Evolutionary conservation across 2,888 invertebrate genomes (phyloP).

Genomic region (Theretra japonica): DNA sequence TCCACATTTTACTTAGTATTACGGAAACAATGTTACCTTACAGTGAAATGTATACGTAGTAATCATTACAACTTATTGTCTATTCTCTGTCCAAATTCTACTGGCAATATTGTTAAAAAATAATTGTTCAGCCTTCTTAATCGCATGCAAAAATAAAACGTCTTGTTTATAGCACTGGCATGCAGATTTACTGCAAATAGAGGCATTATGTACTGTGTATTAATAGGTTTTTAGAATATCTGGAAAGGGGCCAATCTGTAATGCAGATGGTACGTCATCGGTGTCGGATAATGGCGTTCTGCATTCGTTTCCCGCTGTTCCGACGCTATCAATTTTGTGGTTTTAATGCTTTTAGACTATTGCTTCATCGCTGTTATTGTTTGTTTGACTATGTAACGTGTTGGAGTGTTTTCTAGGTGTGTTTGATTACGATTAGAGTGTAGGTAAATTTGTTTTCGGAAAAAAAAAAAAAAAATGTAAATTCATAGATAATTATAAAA

Average conservation of each 20-base stretch:
- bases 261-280: constrained; percentile 21
- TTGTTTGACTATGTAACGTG: background rate
- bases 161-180: background rate
- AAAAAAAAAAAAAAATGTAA: no score
- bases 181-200: constrained; percentile 28
- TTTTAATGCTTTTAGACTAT: constrained; percentile 12
- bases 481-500: no score
- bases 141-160: background rate
- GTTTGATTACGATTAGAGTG: no score
- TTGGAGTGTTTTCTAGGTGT: background rate
- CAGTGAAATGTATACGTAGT: no score
- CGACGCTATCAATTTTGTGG: constrained; percentile 21
- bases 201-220: constrained; percentile 31
- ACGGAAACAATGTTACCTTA: no score
- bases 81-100: background rate
- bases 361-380: background rate
- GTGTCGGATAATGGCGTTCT: constrained; percentile 2
- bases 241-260: constrained; percentile 26
- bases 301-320: constrained; percentile 25
- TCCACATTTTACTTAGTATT: no score
- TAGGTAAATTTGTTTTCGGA: no score
- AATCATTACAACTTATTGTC: background rate
- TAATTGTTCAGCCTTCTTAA: constrained; percentile 5
- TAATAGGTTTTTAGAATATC: constrained; percentile 30
- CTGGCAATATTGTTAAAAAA: background rate